Base-by-base conservation (phyloP, 2,797 vertebrate species). In the Botia almorhae region DNA sequence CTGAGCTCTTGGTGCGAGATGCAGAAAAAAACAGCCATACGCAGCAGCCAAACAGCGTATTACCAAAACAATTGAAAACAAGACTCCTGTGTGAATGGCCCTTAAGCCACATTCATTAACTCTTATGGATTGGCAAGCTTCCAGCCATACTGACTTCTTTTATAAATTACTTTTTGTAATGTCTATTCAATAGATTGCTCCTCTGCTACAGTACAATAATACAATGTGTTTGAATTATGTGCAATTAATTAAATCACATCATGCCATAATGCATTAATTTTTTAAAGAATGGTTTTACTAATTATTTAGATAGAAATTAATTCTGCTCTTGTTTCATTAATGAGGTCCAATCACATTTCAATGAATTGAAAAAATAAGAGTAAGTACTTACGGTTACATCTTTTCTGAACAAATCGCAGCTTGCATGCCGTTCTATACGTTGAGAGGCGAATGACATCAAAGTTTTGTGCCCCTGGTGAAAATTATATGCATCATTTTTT, bases 401-500 rank as follows among this genome's bases (percentile, higher is more conserved):
- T 91, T 89, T 98, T 99, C 73, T 99, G 97, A 82, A 99, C 96
- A 89, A 99, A 99, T 75, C 97, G 93, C 71, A 99, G 94, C 85
- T 99, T 99, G 89, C 97, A 99, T 80, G 97, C 97, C 1, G 97
- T 99, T 85, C 97, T 94, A 21, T 99, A 99, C 0, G 97, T 99
- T n/a, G 97, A 99, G 4, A 99, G 94, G 82, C 97, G 90, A 90
- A 99, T 99, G 11, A 98, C 96, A 77, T 99, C 97, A 78, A 97
- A 99, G 90, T 99, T 98, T 91, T 99, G 97, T 53, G 97, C 96
- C 91, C 97, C 97, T 99, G 83, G 23, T 50, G 56, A 85, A 76
- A 70, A 85, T 11, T 0, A 53, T 11, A 84, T 64, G 17, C 56
- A 67, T 78, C n/a, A 71, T 48, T 58, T 7, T 58, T 17, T 58